Percentiles rank a stretch among this genome's conserved stretches.
These are phyloP conservation scores for Ochotona curzoniae DNA, from an alignment of 2,113 vertebrate genomes.

Conservation along the genomic window DNA sequence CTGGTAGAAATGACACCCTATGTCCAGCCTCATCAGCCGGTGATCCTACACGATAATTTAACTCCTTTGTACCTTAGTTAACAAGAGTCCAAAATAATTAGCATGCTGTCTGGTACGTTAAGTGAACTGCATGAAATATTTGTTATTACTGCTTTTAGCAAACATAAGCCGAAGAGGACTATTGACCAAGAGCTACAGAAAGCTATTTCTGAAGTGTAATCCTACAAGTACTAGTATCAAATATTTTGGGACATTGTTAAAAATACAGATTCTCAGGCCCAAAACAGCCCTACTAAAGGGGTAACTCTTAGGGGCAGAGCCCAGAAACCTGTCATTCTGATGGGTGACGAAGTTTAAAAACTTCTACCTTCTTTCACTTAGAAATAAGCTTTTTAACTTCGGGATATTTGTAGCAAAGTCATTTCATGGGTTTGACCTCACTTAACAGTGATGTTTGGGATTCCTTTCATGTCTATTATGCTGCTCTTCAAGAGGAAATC, in stretches of 20 bases:
- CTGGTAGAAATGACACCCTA: background rate
- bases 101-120: background rate
- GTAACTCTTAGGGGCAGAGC: background rate
- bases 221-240: background rate
- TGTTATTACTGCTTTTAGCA: background rate
- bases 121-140: conserved; percentile 6
- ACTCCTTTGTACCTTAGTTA: background rate
- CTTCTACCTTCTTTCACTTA: background rate
- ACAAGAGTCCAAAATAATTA: background rate
- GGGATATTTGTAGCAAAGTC: conserved; percentile 39
- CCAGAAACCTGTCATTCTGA: background rate
- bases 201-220: background rate
- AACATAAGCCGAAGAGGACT: conserved; percentile 1
- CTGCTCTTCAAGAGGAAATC: conserved; percentile 48
- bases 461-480: conserved; percentile 39
- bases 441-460: conserved; percentile 26
- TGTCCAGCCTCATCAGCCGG: background rate
- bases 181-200: background rate
- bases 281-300: background rate
- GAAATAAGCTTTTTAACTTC: conserved; percentile 33
- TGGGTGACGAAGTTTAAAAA: background rate
- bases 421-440: conserved; percentile 39
- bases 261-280: background rate
- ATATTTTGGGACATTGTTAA: background rate
- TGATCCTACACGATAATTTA: background rate